Conservation (phyloP, 2,113 vertebrate genomes). For the Neotoma lepida region DNA sequence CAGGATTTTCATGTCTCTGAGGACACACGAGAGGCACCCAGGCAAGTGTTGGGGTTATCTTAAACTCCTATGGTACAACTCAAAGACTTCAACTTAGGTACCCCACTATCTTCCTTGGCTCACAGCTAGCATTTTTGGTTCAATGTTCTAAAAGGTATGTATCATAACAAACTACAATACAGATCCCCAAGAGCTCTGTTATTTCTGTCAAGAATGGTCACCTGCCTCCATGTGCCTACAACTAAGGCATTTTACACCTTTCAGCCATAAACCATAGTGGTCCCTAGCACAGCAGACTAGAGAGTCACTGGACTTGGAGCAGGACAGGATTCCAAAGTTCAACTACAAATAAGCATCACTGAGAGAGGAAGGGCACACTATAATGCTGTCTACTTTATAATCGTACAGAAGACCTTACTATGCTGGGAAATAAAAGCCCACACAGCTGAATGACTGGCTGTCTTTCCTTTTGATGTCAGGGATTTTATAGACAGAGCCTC, state of each 20-base stretch:
- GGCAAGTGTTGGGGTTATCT: not conserved
- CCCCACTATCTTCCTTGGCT: not conserved
- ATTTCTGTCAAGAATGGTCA: fast-evolving
- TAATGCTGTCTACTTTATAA: not conserved
- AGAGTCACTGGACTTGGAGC: not conserved
- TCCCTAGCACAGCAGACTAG: not conserved
- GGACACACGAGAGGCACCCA: not conserved
- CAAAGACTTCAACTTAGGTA: not conserved
- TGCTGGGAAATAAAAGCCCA: not conserved
- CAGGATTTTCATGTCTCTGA: not conserved
- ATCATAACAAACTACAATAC: not conserved
- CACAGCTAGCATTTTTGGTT: not conserved
- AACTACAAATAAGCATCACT: not conserved
- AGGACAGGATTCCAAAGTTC: not conserved
- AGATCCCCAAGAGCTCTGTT: not conserved
- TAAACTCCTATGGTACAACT: not conserved
- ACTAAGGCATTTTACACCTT: not conserved
- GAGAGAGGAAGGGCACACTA: not conserved
- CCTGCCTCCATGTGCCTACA: not conserved
- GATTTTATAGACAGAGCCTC: not conserved
- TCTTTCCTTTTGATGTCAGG: not conserved
- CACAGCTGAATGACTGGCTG: not conserved
- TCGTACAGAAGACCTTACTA: not conserved
- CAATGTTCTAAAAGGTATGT: not conserved
- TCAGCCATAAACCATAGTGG: not conserved